phyloP scores from a whole-genome alignment of 2,888 invertebrate genomes.

The Nomada ruficornis region DNA sequence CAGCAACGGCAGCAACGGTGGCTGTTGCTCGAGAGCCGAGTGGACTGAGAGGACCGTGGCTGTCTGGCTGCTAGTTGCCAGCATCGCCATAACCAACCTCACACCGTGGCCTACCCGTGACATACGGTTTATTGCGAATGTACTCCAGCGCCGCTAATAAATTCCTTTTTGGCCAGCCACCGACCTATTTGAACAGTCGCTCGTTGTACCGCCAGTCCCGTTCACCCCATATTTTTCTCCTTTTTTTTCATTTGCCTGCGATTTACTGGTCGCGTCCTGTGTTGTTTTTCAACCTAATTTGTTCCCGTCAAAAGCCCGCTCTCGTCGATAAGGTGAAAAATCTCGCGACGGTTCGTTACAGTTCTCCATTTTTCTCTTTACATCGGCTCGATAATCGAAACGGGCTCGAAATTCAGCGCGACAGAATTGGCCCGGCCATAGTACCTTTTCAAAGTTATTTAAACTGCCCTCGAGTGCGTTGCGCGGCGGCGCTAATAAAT shows the following conservation, averaged over 20 bases:
- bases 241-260: conserved; percentile 12
- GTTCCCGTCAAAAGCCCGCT: not conserved
- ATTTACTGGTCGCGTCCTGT: conserved; percentile 45
- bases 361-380: not conserved
- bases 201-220: conserved; percentile 21
- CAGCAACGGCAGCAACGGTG: conserved; percentile 63
- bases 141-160: conserved; percentile 80
- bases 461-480: conserved; percentile 57
- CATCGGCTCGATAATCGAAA: conserved; percentile 3
- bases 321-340: conserved; percentile 5
- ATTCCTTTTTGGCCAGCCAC: conserved; percentile 75
- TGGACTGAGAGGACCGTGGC: conserved; percentile 71
- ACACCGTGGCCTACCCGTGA: conserved; percentile 76
- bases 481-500: conserved; percentile 80
- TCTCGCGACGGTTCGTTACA: not conserved
- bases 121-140: conserved; percentile 82
- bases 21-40: conserved; percentile 51
- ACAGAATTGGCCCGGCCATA: not conserved
- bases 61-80: conserved; percentile 79
- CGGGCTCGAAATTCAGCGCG: conserved; percentile 2
- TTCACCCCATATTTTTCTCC: not conserved
- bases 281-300: conserved; percentile 54
- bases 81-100: conserved; percentile 80
- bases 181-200: conserved; percentile 63
- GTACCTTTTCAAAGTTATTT: conserved; percentile 2